Evolutionary conservation across 2,888 invertebrate species (phyloP), one percentile per base, ranked within the genome.

Genomic region (Cacoxenus indagator): DNA sequence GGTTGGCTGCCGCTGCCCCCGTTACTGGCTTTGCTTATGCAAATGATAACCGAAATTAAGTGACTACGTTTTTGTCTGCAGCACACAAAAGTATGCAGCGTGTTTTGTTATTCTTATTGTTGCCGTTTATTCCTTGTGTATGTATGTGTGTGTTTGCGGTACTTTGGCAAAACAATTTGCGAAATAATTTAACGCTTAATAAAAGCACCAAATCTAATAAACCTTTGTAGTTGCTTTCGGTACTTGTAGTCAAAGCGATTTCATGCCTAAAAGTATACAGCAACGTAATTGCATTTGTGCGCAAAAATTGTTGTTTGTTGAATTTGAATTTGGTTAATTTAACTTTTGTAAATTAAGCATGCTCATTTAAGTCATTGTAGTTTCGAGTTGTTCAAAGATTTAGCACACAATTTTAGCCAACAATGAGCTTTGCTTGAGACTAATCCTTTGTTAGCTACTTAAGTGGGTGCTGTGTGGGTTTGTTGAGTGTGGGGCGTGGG

Each of bases 131-230:
- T 26, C 19, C 11, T 14, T 64, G 9, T 26, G 11, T 11, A 24
- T 26, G 29, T 64, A 9, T 22, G 14, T 77, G 71, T 78, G 81
- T 79, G 73, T 83, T 81, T 81, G 72, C 69, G 71, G 75, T 78
- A 68, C 81, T 46, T 72, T 78, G 71, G 71, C 72, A 73, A 73
- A 78, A 83, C 80, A 81, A 79, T 83, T 80, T 80, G 69, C 80
- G 67, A 83, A 83, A 80, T 80, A 80, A 80, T 80, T 80, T 80
- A 80, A 80, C 80, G 80, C 80, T 80, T 80, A 80, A 80, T 80
- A 81, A 80, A 81, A 75, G 80, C 80, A 69, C 75, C n/a, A 80
- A 80, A 80, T 80, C 80, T 83, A 80, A 80, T 80, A 80, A 80
- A 80, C 80, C 80, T 80, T 83, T 80, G 83, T 83, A 31, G 59